A percentile compares a stretch with the other conserved stretches of the same genome.
phyloP scores from a whole-genome alignment of 2,113 vertebrate genomes.

The Gracilinanus agilis region DNA sequence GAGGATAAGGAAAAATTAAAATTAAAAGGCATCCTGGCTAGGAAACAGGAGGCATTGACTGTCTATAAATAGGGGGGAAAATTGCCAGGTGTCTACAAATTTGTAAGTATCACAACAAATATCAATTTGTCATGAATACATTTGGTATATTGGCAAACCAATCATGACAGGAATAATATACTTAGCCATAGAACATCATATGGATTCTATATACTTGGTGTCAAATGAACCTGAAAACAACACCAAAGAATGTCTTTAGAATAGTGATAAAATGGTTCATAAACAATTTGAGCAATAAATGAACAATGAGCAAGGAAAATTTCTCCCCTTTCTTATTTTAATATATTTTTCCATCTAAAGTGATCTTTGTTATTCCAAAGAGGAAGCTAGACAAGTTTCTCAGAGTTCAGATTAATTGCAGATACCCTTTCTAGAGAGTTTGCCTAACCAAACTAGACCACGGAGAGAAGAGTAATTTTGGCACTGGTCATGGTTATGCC shows the following conservation, averaged over 20 bases:
- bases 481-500: background rate
- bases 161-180: background rate
- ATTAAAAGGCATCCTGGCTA: background rate
- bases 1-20: too few relatives aligned
- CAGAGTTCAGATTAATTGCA: constrained; percentile 7
- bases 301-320: background rate
- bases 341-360: background rate
- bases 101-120: too few relatives aligned
- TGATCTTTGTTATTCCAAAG: background rate
- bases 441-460: background rate
- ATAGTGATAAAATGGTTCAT: background rate
- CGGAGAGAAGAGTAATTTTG: constrained; percentile 5
- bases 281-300: background rate
- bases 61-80: background rate
- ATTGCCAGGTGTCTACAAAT: background rate
- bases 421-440: background rate
- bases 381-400: constrained; percentile 13
- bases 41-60: background rate
- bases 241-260: background rate
- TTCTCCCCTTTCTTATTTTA: background rate
- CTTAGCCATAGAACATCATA: background rate
- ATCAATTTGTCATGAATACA: background rate
- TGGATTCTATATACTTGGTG: background rate
- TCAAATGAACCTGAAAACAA: background rate
- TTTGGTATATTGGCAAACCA: background rate